Evolutionary conservation across 2,797 vertebrate species (phyloP).

Genomic region (Avahi laniger): DNA sequence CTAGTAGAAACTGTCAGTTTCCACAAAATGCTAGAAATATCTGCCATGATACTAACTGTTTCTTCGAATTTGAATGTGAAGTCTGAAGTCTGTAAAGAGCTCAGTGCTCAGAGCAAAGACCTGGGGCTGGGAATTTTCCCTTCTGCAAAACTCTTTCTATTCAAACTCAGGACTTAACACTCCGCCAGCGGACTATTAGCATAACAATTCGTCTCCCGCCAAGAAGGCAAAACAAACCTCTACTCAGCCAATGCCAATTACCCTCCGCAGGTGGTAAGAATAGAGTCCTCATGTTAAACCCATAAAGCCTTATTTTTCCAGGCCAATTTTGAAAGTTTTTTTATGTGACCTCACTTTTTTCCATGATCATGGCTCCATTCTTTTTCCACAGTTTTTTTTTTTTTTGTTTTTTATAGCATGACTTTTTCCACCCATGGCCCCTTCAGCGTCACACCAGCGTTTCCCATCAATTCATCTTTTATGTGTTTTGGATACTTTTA

Average conservation of each 20-base stretch:
- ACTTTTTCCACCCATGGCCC: conserved; percentile 48
- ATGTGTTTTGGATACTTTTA: conserved; percentile 51
- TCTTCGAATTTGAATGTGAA: background rate
- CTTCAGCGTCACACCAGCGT: background rate
- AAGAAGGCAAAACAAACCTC: conserved; percentile 72
- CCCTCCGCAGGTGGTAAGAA: conserved; percentile 77
- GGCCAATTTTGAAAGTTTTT: conserved; percentile 70
- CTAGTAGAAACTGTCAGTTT: background rate
- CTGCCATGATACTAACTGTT: conserved; percentile 13
- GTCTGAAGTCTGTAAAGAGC: background rate
- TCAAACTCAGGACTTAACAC: conserved; percentile 61
- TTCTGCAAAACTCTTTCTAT: conserved; percentile 56
- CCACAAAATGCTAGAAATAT: background rate
- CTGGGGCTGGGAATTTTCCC: conserved; percentile 53
- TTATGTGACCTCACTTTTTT: conserved; percentile 70
- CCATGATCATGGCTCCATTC: conserved; percentile 34
- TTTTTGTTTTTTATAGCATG: conserved; percentile 28
- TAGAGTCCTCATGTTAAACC: background rate
- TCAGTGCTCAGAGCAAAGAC: background rate
- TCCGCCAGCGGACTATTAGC: conserved; percentile 74
- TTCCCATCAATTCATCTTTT: conserved; percentile 68
- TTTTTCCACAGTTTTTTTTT: conserved; percentile 51
- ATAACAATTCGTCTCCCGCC: conserved; percentile 77
- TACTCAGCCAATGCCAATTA: conserved; percentile 67
- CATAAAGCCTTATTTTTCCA: conserved; percentile 73